Conservation (phyloP, 2,113 vertebrate genomes). For the Amphilophus citrinellus region DNA sequence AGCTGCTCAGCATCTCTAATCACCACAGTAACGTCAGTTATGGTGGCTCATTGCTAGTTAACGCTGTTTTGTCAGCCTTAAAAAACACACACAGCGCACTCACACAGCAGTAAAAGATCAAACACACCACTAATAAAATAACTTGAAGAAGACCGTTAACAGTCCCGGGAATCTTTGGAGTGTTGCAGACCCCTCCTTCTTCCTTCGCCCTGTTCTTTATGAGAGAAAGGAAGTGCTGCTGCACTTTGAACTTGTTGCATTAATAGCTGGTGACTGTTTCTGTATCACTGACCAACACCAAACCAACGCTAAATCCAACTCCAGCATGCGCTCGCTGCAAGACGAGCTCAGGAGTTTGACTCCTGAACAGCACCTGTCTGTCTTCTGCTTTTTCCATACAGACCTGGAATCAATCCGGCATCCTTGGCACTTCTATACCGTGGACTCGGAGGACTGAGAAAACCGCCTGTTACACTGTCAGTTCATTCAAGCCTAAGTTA, state of each 20-base stretch:
- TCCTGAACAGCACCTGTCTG: too few relatives aligned
- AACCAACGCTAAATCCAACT: too few relatives aligned
- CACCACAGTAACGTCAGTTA: accelerated
- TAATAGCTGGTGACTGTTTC: too few relatives aligned
- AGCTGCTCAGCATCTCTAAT: not conserved
- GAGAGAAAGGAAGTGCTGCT: not conserved
- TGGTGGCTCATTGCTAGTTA: not conserved
- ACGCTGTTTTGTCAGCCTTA: accelerated
- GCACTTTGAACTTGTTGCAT: not conserved
- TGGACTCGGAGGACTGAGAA: too few relatives aligned
- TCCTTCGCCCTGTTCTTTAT: not conserved
- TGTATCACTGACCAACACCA: too few relatives aligned
- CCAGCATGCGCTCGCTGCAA: too few relatives aligned
- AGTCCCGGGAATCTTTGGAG: not conserved
- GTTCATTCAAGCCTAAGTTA: not conserved
- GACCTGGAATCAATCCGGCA: not conserved
- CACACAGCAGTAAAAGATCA: not conserved
- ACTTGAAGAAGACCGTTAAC: not conserved
- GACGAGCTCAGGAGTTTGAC: too few relatives aligned
- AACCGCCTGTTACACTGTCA: not conserved
- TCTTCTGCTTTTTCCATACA: not conserved
- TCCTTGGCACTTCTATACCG: not conserved
- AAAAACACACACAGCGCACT: not conserved
- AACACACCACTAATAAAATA: not conserved
- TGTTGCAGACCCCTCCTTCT: not conserved